A percentile compares a stretch with the other conserved stretches of the same genome.
Evolutionary conservation across 2,113 vertebrate species (phyloP).

Genomic region (Brienomyrus brachyistius): DNA sequence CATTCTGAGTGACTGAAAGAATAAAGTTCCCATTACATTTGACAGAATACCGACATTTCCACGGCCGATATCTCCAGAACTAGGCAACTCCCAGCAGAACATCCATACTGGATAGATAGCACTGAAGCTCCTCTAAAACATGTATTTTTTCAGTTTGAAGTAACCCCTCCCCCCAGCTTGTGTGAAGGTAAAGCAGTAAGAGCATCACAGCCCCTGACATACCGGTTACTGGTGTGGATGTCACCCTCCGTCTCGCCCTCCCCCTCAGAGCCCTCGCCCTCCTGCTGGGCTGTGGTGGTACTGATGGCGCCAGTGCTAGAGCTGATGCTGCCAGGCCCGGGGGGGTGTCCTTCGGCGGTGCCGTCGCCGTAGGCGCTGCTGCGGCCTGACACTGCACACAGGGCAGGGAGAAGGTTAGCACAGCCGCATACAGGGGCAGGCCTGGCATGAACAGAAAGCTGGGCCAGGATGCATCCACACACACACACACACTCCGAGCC

Average conservation of each 20-base stretch:
- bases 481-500: not conserved
- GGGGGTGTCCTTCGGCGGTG: conserved; percentile 79
- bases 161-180: not conserved
- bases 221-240: conserved; percentile 91
- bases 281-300: conserved; percentile 90
- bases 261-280: conserved; percentile 89
- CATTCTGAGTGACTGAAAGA: not conserved
- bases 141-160: not conserved
- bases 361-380: conserved; percentile 95
- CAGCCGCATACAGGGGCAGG: not conserved
- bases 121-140: no score
- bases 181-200: not conserved
- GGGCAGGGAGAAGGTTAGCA: not conserved
- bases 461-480: not conserved
- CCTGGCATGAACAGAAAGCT: not conserved
- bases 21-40: not conserved
- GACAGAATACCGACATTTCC: no score
- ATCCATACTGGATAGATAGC: no score
- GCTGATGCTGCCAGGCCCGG: conserved; percentile 90
- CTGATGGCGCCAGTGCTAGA: conserved; percentile 96
- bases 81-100: no score
- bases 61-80: no score
- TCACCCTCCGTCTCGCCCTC: conserved; percentile 89
- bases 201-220: conserved; percentile 6
- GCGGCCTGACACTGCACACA: conserved; percentile 78